A percentile compares a stretch with the other conserved stretches of the same genome.
phyloP scores from a whole-genome alignment of 2,797 vertebrate species.

The Thaleichthys pacificus region DNA sequence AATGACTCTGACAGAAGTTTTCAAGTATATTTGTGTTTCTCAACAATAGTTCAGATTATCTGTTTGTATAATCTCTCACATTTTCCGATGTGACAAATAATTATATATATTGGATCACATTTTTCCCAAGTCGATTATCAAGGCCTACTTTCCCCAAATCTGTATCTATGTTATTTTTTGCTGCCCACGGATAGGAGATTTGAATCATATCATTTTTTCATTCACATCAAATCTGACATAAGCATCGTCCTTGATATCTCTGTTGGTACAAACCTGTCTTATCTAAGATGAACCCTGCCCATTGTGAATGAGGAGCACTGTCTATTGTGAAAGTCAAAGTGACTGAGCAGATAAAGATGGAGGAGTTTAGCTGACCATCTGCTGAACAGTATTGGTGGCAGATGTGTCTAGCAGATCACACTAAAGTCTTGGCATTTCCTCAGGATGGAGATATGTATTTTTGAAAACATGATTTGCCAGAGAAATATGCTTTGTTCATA shows the following conservation, averaged over 20 bases:
- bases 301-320: conserved; percentile 15
- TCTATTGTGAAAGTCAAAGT: conserved; percentile 32
- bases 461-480: conserved; percentile 83
- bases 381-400: conserved; percentile 78
- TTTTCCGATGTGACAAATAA: background rate
- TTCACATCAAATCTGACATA: conserved; percentile 42
- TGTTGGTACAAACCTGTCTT: background rate
- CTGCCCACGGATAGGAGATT: conserved; percentile 14
- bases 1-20: background rate
- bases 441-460: conserved; percentile 81
- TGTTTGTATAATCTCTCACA: background rate
- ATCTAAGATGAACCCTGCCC: background rate
- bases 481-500: conserved; percentile 88
- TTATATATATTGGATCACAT: background rate
- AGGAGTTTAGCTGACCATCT: conserved; percentile 70
- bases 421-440: conserved; percentile 89
- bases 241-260: background rate
- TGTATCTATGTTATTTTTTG: background rate
- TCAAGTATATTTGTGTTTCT: background rate
- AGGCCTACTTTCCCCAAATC: background rate
- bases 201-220: conserved; percentile 48
- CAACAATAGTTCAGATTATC: too few species aligned
- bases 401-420: conserved; percentile 79
- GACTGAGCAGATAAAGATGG: conserved; percentile 4
- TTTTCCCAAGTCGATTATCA: background rate